Evolutionary conservation across 30 jellyfish, hydroid and myxozoan genomes (phyloP), one percentile per base, ranked within the genome.

Genomic region (Pseudorhiza aurosa): DNA sequence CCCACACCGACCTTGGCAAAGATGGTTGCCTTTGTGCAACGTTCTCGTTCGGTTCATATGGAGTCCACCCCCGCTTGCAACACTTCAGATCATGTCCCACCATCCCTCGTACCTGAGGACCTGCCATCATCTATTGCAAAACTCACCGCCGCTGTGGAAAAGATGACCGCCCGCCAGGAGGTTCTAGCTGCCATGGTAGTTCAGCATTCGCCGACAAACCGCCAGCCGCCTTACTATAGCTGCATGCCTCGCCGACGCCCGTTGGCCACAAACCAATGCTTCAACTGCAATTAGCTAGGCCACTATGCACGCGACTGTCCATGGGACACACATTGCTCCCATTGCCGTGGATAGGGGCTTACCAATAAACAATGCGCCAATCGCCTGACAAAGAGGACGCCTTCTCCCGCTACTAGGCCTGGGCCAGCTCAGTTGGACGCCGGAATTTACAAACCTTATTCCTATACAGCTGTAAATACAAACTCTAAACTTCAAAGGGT

Each of bases 301-400:
- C 75, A 50, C 18, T 50, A 8, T 29, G 75, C 75, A 27, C 60
- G 59, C 0, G 49, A 26, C 33, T 70, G 71, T 29, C 84, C 49
- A 0, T 70, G 49, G 50, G 84, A 70, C 2, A 12, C 62, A 35
- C 77, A 50, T 22, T 73, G 87, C 75, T 9, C 29, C 42, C 31
- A 49, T 26, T 50, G 87, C 75, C 77, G 60, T 73, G 76, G 75
- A 14, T 73, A 77, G 77, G 87, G 87, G 0, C 87, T 49, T 50
- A 47, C 24, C 4, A 24, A 14, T 1, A 59, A 19, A 4, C 74
- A 29, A 29, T 73, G 88, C 18, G 88, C 68, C 53, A n/a, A n/a
- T n/a, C n/a, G n/a, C n/a, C n/a, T n/a, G n/a, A n/a, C n/a, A n/a
- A n/a, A n/a, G n/a, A n/a, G n/a, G n/a, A n/a, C n/a, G n/a, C n/a